A percentile compares a stretch with the other conserved stretches of the same genome.
Evolutionary conservation across 2,888 invertebrate genomes (phyloP).

Genomic region (Mactromeris polynyma): DNA sequence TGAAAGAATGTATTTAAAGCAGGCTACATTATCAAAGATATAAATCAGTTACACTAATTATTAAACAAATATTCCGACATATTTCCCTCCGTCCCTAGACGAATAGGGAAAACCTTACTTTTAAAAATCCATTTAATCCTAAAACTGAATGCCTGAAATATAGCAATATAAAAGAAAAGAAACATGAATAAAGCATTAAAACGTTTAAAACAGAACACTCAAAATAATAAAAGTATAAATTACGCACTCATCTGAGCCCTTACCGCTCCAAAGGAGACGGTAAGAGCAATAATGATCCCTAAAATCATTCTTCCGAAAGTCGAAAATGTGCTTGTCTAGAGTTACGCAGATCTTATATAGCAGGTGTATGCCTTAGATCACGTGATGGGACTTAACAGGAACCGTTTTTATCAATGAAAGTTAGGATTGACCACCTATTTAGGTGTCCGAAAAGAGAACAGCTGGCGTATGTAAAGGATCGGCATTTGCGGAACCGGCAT

Average conservation of each 20-base stretch:
- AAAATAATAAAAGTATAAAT: not conserved
- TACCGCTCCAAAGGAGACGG: slow-evolving; percentile 69
- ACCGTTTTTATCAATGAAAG: slow-evolving; percentile 45
- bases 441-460: not conserved
- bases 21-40: not conserved
- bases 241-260: slow-evolving; percentile 67
- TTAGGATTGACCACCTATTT: slow-evolving; percentile 11
- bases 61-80: too few species aligned
- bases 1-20: too few species aligned
- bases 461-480: not conserved
- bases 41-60: too few species aligned
- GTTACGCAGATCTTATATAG: slow-evolving; percentile 55
- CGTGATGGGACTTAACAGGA: slow-evolving; percentile 20
- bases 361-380: slow-evolving; percentile 22
- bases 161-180: not conserved
- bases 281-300: slow-evolving; percentile 69
- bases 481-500: not conserved
- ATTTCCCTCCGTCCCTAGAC: too few species aligned
- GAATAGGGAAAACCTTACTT: too few species aligned
- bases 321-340: slow-evolving; percentile 45
- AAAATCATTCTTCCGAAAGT: slow-evolving; percentile 70
- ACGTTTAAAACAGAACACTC: not conserved
- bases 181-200: not conserved
- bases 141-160: too few species aligned
- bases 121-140: too few species aligned